These are phyloP conservation scores for Cerceris rybyensis DNA, from an alignment of 2,888 invertebrate species.

Conservation along the genomic window DNA sequence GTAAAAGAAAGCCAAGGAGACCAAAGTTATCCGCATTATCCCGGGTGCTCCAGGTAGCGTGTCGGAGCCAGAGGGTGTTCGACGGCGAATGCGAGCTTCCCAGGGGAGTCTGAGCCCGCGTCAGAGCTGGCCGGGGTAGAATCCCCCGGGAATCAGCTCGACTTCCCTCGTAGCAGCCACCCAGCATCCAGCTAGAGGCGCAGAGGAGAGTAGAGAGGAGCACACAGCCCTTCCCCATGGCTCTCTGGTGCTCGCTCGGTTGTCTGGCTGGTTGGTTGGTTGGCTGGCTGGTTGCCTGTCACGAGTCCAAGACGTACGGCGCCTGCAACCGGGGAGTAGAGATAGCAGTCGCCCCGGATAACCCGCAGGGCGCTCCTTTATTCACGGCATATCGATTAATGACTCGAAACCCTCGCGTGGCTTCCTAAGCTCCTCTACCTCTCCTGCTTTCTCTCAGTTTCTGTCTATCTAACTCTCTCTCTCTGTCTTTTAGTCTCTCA, in stretches of 20 bases:
- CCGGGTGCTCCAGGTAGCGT: conserved; percentile 67
- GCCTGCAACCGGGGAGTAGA: conserved; percentile 61
- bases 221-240: conserved; percentile 6
- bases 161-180: conserved; percentile 58
- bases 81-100: conserved; percentile 64
- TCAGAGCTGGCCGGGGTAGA: conserved; percentile 77
- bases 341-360: conserved; percentile 70
- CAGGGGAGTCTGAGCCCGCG: conserved; percentile 79
- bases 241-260: conserved; percentile 43
- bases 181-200: conserved; percentile 33
- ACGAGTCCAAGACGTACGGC: conserved; percentile 75
- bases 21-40: conserved; percentile 68
- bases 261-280: conserved; percentile 37
- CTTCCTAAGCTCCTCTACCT: conserved; percentile 28
- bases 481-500: neutral
- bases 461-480: neutral
- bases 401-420: conserved; percentile 63
- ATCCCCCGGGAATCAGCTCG: conserved; percentile 67
- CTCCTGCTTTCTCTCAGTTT: neutral
- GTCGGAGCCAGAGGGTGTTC: conserved; percentile 61
- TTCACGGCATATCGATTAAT: conserved; percentile 74
- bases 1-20: conserved; percentile 11
- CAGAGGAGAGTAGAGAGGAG: conserved; percentile 19
- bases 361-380: conserved; percentile 69
- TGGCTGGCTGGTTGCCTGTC: conserved; percentile 73